Base-by-base conservation (phyloP, 2,888 invertebrate species). In the Boloria selene region DNA sequence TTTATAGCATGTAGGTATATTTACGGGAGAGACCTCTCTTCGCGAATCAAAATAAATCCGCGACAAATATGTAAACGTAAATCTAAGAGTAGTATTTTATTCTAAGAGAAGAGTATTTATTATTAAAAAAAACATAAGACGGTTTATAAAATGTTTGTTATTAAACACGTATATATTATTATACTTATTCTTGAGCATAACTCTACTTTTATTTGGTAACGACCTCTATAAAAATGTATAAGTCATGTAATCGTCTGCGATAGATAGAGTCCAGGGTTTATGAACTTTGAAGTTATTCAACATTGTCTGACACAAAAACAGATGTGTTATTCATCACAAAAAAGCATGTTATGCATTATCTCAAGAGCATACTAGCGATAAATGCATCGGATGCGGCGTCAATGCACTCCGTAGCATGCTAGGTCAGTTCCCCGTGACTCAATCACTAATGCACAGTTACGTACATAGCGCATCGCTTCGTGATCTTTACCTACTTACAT, bases 391-490 rank as follows among this genome's bases (percentile, higher is more conserved):
- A 79, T 79, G 75, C 79, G 82, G 79, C 90, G 91, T 92, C 91
- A 91, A 91, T 89, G 91, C 90, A 91, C 91, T 87, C 88, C 75
- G 77, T 81, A 87, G 86, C 89, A 89, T 88, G 89, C 86, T 91
- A 92, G 92, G 92, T 91, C 92, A 92, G 92, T 92, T 91, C 91
- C 90, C 91, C 85, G 85, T 90, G 90, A 91, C 79, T 90, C 88
- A 90, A 85, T 81, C 86, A 77, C 79, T 80, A 74, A 83, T 89
- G 87, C 90, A 90, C 91, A 90, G 90, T 92, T 91, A 91, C 85
- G 77, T 83, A 83, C 79, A 83, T 79, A 85, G 76, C 77, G 79
- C 86, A 83, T 86, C 85, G 78, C 86, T 83, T 86, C 84, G 85
- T 83, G 87, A 85, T 84, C 81, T 79, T 74, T 73, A 77, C 81